These are phyloP conservation scores for Formica selysi DNA, from an alignment of 1,140 invertebrate species.

Conservation along the genomic window DNA sequence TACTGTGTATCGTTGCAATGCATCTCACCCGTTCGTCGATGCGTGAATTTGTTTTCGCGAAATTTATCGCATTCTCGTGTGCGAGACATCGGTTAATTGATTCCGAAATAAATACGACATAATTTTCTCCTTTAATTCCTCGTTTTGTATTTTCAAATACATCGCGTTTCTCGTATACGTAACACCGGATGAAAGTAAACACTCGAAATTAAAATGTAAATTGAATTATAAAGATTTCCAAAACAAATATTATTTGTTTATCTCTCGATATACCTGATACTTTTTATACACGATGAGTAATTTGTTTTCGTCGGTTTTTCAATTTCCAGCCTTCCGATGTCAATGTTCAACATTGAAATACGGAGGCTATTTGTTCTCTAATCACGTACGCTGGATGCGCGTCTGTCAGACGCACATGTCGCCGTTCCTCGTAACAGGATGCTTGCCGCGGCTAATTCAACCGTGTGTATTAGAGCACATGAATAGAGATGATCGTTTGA, in stretches of 20 bases:
- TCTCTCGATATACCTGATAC: not conserved
- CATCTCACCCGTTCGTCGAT: not conserved
- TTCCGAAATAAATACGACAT: not conserved
- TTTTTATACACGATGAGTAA: not conserved
- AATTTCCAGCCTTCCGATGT: not conserved
- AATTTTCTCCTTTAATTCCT: too few relatives aligned
- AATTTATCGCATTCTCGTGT: not conserved
- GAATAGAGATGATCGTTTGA: constrained; percentile 59
- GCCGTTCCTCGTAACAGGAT: constrained; percentile 37
- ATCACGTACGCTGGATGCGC: constrained; percentile 31
- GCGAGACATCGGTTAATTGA: not conserved
- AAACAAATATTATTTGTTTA: constrained; percentile 5
- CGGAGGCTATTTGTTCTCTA: constrained; percentile 32
- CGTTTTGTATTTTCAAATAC: not conserved
- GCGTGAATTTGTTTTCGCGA: constrained; percentile 33
- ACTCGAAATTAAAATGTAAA: not conserved
- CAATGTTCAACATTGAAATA: constrained; percentile 15
- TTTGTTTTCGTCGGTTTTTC: not conserved
- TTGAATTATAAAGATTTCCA: not conserved
- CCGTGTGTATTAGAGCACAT: constrained; percentile 54
- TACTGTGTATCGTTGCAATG: not conserved
- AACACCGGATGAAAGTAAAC: too few relatives aligned
- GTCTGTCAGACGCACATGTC: constrained; percentile 46
- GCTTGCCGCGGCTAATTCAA: constrained; percentile 39
- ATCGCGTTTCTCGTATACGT: not conserved